These are phyloP conservation scores for Passer domesticus DNA, from an alignment of 2,113 vertebrate genomes.

Conservation along the genomic window DNA sequence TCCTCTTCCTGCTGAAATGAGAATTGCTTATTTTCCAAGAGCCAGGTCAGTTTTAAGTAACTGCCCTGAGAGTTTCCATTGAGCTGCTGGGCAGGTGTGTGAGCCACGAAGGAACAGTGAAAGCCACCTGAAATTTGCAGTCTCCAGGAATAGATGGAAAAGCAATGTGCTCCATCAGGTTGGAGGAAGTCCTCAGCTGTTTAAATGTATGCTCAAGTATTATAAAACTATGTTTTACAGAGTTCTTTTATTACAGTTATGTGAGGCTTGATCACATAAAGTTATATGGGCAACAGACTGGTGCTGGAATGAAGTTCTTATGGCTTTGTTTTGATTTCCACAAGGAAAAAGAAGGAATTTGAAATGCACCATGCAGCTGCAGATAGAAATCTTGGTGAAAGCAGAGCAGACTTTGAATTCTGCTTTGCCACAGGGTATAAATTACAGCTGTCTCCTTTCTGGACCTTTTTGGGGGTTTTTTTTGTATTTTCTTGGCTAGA, in stretches of 20 bases:
- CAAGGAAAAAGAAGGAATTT: slow-evolving; percentile 31
- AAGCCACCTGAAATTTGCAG: not conserved
- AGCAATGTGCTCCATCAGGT: not conserved
- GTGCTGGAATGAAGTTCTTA: slow-evolving; percentile 43
- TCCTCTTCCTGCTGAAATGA: not conserved
- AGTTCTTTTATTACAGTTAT: slow-evolving; percentile 40
- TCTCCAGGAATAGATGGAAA: not conserved
- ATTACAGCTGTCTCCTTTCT: not conserved
- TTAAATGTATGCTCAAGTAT: slow-evolving; percentile 7
- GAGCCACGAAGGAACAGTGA: not conserved
- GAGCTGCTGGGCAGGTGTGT: not conserved
- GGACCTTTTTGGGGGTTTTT: not conserved
- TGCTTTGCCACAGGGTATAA: not conserved
- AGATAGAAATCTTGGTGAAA: slow-evolving; percentile 35
- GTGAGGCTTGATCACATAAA: slow-evolving; percentile 8
- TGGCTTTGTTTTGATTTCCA: slow-evolving; percentile 35
- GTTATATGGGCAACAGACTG: slow-evolving; percentile 30
- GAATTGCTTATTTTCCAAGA: not conserved
- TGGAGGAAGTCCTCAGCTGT: not conserved
- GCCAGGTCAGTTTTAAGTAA: not conserved
- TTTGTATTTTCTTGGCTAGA: not conserved
- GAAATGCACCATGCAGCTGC: slow-evolving; percentile 28
- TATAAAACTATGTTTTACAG: slow-evolving; percentile 37
- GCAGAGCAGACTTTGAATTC: not conserved
- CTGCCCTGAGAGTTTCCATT: not conserved